phyloP scores from a whole-genome alignment of 2,888 invertebrate species.

The Spisula solida region DNA sequence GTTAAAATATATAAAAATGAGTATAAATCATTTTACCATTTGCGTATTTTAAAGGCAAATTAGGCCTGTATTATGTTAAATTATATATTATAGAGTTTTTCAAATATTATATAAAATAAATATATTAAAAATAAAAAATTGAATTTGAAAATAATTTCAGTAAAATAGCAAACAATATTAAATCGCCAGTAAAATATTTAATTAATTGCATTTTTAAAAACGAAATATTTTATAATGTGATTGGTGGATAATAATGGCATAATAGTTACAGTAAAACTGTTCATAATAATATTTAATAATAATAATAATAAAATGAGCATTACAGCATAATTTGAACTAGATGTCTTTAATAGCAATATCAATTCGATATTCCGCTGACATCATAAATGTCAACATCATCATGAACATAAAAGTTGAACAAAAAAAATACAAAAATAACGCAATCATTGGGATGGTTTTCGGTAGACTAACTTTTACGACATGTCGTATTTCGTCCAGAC shows the following conservation, averaged over 20 bases:
- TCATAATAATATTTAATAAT: background rate
- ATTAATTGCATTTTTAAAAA: no score
- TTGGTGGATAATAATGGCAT: background rate
- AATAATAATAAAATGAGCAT: background rate
- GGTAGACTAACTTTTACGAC: background rate
- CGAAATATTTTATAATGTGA: background rate
- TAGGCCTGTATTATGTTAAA: no score
- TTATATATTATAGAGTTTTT: no score
- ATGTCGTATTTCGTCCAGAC: constrained; percentile 27
- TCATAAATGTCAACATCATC: constrained; percentile 18
- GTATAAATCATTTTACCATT: no score
- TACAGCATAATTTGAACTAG: background rate
- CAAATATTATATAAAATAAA: no score
- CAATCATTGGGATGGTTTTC: background rate
- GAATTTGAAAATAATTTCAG: no score
- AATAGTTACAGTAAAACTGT: background rate
- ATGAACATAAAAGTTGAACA: background rate
- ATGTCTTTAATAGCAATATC: background rate
- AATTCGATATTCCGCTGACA: background rate
- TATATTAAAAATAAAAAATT: no score
- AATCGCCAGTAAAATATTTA: no score
- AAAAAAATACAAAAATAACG: background rate
- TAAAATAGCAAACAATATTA: no score
- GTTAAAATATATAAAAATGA: no score
- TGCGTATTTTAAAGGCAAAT: no score